These are phyloP conservation scores for Saguinus midas DNA, from an alignment of 2,113 vertebrate genomes.

Conservation along the genomic window DNA sequence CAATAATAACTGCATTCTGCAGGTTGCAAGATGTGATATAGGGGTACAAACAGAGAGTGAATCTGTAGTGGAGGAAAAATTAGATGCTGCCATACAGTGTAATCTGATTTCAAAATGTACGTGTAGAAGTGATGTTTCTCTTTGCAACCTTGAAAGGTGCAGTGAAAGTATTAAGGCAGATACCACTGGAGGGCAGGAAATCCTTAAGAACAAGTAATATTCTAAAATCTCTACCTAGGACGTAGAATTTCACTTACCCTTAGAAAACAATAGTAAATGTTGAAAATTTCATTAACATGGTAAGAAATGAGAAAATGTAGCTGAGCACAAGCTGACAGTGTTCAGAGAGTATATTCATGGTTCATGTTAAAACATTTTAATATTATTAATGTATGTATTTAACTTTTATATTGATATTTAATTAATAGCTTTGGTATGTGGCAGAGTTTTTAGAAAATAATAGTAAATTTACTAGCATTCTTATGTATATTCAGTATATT, in stretches of 20 bases:
- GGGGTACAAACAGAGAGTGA: conserved; percentile 84
- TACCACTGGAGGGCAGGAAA: conserved; percentile 81
- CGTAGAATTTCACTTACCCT: background rate
- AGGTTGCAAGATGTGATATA: conserved; percentile 55
- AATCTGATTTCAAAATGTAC: conserved; percentile 42
- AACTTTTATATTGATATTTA: background rate
- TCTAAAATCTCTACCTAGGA: background rate
- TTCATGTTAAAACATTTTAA: background rate
- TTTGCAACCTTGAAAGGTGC: background rate
- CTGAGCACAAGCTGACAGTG: background rate
- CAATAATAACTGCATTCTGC: fast-evolving
- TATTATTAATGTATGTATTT: conserved; percentile 13
- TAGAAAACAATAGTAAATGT: background rate
- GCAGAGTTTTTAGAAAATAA: conserved; percentile 14
- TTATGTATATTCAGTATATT: background rate
- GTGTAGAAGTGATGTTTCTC: conserved; percentile 50
- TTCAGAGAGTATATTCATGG: background rate
- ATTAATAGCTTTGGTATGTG: background rate
- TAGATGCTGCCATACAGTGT: conserved; percentile 86
- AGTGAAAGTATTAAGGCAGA: background rate
- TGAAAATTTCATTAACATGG: background rate
- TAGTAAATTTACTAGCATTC: background rate
- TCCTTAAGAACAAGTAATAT: background rate
- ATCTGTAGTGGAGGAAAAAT: background rate
- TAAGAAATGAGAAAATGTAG: conserved; percentile 26